phyloP scores from a whole-genome alignment of 1,140 invertebrate species.

The Scaptomyza hsui region DNA sequence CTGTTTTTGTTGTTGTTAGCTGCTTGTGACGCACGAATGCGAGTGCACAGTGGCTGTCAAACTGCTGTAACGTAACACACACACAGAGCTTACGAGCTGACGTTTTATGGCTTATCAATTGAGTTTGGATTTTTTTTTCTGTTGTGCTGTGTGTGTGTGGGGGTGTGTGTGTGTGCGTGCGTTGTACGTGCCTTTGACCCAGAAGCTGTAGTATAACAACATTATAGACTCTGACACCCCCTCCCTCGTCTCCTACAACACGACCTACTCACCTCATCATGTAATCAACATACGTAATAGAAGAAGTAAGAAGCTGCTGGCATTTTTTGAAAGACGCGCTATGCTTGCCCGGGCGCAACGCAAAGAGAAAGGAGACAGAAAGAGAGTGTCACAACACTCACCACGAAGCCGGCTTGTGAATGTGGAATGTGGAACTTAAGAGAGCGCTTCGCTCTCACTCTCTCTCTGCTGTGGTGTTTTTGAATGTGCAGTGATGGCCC shows the following conservation, averaged over 20 bases:
- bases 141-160: neutral
- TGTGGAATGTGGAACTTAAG: constrained; percentile 41
- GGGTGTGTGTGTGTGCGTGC: neutral
- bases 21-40: constrained; percentile 63
- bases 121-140: constrained; percentile 1
- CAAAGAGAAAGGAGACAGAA: constrained; percentile 3
- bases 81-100: neutral
- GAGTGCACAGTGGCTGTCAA: constrained; percentile 40
- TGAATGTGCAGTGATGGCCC: constrained; percentile 23
- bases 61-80: constrained; percentile 27
- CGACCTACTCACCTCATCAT: constrained; percentile 58
- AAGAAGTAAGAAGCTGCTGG: constrained; percentile 24
- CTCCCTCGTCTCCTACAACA: neutral
- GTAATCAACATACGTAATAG: constrained; percentile 65
- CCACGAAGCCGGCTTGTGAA: constrained; percentile 39
- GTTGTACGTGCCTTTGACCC: constrained; percentile 48
- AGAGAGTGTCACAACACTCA: constrained; percentile 4
- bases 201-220: constrained; percentile 22
- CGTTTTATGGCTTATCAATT: constrained; percentile 54
- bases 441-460: constrained; percentile 11
- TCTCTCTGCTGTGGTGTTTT: constrained; percentile 1
- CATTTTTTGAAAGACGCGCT: constrained; percentile 15
- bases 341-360: constrained; percentile 31
- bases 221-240: constrained; percentile 6
- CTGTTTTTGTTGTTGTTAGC: neutral